Conservation (phyloP, 2,113 vertebrate genomes). For the Phrynosoma blainvillii region DNA sequence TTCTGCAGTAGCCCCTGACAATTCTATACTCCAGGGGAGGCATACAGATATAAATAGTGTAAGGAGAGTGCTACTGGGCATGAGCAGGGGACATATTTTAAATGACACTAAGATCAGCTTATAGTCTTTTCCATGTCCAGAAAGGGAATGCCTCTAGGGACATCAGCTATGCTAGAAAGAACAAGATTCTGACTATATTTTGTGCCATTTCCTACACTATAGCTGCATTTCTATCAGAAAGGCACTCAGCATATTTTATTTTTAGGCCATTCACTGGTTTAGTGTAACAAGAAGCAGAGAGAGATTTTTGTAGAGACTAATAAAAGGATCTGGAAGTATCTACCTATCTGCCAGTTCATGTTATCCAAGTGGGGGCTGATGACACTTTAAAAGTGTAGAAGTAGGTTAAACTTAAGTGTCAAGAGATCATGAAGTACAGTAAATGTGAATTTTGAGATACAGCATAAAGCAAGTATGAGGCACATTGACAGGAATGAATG, state of each 20-base stretch:
- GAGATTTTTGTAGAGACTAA: not conserved
- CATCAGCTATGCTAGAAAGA: constrained; percentile 8
- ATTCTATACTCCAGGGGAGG: not conserved
- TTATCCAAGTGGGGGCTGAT: not conserved
- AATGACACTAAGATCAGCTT: constrained; percentile 50
- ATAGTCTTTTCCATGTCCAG: constrained; percentile 44
- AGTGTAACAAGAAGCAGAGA: constrained; percentile 21
- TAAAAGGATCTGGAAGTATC: not conserved
- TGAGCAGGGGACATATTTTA: constrained; percentile 57
- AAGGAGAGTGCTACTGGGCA: constrained; percentile 19
- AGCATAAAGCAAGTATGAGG: no score
- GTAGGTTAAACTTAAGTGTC: not conserved
- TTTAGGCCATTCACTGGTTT: not conserved
- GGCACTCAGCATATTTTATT: not conserved
- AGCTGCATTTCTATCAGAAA: constrained; percentile 31
- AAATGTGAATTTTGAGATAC: no score
- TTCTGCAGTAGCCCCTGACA: not conserved
- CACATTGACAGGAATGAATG: no score
- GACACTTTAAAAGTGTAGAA: not conserved
- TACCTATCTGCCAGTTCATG: not conserved
- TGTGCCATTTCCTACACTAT: constrained; percentile 41
- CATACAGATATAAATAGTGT: constrained; percentile 9
- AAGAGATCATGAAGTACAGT: not conserved
- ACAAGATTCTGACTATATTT: constrained; percentile 27
- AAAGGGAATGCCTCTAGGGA: constrained; percentile 42